phyloP scores from a whole-genome alignment of 2,113 vertebrate genomes.

The Ctenomys sociabilis region DNA sequence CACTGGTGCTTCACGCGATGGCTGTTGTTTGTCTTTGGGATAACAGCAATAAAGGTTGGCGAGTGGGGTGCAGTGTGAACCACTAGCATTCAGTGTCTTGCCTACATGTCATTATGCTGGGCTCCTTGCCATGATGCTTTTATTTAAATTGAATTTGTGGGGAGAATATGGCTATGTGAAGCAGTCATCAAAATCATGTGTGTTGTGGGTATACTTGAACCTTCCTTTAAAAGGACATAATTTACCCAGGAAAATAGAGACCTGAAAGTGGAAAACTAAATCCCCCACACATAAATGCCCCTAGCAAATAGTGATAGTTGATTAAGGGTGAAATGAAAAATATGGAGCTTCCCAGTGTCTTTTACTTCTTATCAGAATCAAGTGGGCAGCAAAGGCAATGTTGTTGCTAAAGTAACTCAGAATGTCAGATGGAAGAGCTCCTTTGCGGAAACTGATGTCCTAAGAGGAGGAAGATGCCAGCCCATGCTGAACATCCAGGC shows the following conservation, averaged over 20 bases:
- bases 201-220: background rate
- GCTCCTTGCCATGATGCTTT: background rate
- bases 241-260: conserved; percentile 30
- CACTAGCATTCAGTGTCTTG: background rate
- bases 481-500: background rate
- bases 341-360: background rate
- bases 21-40: background rate
- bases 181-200: background rate
- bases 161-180: background rate
- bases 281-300: background rate
- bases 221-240: background rate
- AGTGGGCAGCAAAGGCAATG: background rate
- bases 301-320: conserved; percentile 13
- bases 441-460: background rate
- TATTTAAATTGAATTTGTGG: conserved; percentile 31
- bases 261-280: background rate
- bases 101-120: background rate
- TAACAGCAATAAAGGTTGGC: background rate
- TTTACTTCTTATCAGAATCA: conserved; percentile 17
- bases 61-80: background rate
- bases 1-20: background rate
- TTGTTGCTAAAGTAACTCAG: background rate
- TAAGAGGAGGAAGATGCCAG: background rate
- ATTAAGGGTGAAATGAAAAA: background rate
- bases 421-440: background rate